Evolutionary conservation across 2,888 invertebrate species (phyloP), one percentile per base, ranked within the genome.

Genomic region (Athripsodes cinereus): DNA sequence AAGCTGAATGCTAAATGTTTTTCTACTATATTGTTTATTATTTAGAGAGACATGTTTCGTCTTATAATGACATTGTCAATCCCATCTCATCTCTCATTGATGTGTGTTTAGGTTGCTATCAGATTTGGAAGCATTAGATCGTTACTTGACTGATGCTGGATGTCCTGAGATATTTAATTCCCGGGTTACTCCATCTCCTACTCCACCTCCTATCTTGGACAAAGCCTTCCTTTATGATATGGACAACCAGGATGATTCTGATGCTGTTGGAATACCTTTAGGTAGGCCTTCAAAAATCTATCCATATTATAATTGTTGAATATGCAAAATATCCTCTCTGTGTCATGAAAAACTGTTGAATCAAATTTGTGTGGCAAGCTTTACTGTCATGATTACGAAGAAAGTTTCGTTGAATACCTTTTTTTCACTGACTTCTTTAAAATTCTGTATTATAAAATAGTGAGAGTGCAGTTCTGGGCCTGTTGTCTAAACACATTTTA

Each of bases 81-180:
- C n/a, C n/a, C n/a, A n/a, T n/a, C 1, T 52, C 6, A 35, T 52
- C 19, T 62, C 26, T 26, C 10, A 26, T 26, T 26, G 26, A 6
- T 6, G 10, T 26, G 3, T 26, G 31, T 66, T 74, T 69, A 82
- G 87, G 74, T 78, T 95, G 18, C 81, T 97, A 48, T 88, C 89
- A 20, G 95, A 96, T 71, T 91, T 92, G 22, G 86, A 88, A 68
- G 90, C 93, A 66, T 75, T 95, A 66, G 93, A 93, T 69, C 83
- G 90, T 55, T 92, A 94, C 70, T 80, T 95, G 55, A 81, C 91
- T 66, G 91, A 91, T 62, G 90, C 89, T 51, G 91, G 90, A 8
- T 90, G 87, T 68, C 83, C 87, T 31, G 87, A 88, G 68, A 86
- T 88, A 60, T 87, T 86, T 71, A 83, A 83, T 62, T 81, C 81